Evolutionary conservation across 2,888 invertebrate genomes (phyloP).

Genomic region (Cerceris ruficornis): DNA sequence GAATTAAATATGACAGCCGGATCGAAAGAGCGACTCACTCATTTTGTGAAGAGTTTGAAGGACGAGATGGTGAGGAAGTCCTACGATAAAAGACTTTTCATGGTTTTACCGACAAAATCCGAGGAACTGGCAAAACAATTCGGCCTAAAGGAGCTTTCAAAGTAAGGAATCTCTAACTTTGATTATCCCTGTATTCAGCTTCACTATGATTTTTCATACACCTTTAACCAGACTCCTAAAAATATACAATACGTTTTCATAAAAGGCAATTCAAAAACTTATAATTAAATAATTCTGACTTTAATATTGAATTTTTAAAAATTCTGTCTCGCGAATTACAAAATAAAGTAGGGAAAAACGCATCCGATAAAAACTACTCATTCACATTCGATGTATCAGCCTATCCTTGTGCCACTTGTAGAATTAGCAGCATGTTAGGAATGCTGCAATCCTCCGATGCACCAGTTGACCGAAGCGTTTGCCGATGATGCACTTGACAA

Average conservation of each 20-base stretch:
- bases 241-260: background rate
- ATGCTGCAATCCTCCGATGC: constrained; percentile 61
- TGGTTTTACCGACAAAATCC: constrained; percentile 86
- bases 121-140: constrained; percentile 88
- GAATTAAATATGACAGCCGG: constrained; percentile 84
- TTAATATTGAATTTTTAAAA: too few species aligned
- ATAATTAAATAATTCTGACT: too few species aligned
- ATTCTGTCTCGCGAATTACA: background rate
- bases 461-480: constrained; percentile 46
- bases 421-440: constrained; percentile 30
- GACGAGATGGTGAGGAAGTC: constrained; percentile 80
- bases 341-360: constrained; percentile 7
- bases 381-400: constrained; percentile 38
- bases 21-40: constrained; percentile 82
- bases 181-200: background rate
- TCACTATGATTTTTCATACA: background rate
- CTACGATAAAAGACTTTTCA: constrained; percentile 83
- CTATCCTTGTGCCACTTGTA: constrained; percentile 71
- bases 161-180: constrained; percentile 78
- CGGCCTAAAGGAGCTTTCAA: constrained; percentile 86
- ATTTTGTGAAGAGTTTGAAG: constrained; percentile 81
- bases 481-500: constrained; percentile 23
- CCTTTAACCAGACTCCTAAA: background rate
- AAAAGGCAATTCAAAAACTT: too few species aligned
- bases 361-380: constrained; percentile 27